A percentile compares a stretch with the other conserved stretches of the same genome.
Conservation (phyloP, 2,797 vertebrate genomes). For the Chaetophractus vellerosus region DNA sequence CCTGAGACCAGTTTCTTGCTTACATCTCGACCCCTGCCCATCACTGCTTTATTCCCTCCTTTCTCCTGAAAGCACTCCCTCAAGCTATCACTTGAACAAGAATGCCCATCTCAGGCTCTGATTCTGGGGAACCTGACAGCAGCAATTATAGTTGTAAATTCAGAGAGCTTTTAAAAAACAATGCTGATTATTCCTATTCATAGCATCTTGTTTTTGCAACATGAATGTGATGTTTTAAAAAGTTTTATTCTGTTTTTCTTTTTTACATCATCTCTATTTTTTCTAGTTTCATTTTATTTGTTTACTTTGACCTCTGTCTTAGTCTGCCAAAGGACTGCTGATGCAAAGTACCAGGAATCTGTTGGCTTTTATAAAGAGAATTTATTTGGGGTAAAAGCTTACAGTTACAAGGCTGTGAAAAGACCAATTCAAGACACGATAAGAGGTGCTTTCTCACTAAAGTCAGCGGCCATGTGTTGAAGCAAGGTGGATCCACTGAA, state of each 20-base stretch:
- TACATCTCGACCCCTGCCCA: not conserved
- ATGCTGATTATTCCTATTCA: not conserved
- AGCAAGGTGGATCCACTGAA: no score
- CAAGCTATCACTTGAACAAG: not conserved
- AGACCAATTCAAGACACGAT: no score
- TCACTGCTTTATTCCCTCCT: not conserved
- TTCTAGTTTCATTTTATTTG: not conserved
- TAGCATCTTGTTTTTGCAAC: not conserved
- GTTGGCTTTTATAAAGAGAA: no score
- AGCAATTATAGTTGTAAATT: not conserved
- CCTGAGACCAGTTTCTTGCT: not conserved
- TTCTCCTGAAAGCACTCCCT: not conserved
- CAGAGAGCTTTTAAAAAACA: not conserved
- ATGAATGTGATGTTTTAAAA: constrained; percentile 4
- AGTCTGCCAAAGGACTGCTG: no score
- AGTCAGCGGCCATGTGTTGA: no score
- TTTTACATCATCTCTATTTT: not conserved
- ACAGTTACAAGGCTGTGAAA: no score
- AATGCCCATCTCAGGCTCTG: not conserved
- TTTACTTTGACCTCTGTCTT: not conserved
- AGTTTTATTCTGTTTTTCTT: not conserved
- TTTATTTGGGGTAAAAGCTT: no score
- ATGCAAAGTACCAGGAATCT: no score
- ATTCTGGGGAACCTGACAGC: not conserved
- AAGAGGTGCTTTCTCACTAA: no score